Evolutionary conservation across 2,888 invertebrate species (phyloP).

Genomic region (Steromphala cineraria): DNA sequence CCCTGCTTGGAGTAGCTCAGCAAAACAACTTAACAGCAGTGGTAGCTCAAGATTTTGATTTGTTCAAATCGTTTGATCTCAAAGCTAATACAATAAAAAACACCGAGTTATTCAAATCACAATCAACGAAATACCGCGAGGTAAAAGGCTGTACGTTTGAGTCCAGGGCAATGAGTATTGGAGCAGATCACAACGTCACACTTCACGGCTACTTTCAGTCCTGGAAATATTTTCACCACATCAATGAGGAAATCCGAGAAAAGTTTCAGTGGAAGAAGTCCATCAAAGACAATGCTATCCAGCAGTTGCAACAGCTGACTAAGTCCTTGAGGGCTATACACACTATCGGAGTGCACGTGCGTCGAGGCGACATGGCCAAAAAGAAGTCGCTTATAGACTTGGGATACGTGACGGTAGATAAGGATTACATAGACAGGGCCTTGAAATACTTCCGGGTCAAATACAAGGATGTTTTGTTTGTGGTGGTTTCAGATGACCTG

Average conservation of each 20-base stretch:
- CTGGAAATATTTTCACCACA: background rate
- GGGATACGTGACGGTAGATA: background rate
- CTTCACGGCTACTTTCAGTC: background rate
- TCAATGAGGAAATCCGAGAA: background rate
- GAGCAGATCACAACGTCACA: conserved; percentile 15
- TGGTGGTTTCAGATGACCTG: background rate
- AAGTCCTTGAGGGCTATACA: background rate
- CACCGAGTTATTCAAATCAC: too few relatives aligned
- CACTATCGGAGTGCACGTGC: background rate
- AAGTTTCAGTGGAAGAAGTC: background rate
- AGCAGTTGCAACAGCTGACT: background rate
- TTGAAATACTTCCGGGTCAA: background rate
- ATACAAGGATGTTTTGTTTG: background rate
- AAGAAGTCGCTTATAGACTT: background rate
- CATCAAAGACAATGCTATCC: background rate
- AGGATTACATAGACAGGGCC: background rate
- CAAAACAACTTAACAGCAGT: background rate
- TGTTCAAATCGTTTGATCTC: background rate
- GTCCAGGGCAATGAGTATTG: background rate
- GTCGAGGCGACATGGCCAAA: background rate
- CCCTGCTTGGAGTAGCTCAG: conserved; percentile 29
- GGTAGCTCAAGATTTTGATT: background rate
- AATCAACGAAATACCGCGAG: background rate
- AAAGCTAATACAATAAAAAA: background rate
- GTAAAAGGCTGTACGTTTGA: background rate